A percentile compares a stretch with the other conserved stretches of the same genome.
phyloP scores from a whole-genome alignment of 2,113 vertebrate species.

The Peromyscus maniculatus region DNA sequence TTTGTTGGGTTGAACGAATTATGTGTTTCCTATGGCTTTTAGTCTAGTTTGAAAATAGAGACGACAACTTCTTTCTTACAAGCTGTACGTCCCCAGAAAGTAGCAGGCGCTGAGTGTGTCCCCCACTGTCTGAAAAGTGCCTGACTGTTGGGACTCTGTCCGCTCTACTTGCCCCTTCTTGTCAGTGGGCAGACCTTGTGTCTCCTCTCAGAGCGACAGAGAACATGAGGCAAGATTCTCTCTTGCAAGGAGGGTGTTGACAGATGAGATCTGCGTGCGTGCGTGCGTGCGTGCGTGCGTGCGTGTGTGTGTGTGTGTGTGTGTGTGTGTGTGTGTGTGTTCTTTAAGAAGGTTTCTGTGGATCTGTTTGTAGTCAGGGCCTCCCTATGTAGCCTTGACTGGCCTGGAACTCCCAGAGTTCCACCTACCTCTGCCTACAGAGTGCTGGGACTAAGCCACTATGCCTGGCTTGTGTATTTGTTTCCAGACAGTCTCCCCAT shows the following conservation, averaged over 20 bases:
- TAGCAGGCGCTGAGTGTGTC: neutral
- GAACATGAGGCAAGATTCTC: neutral
- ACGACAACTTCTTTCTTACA: neutral
- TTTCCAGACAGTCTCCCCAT: neutral
- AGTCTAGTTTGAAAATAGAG: neutral
- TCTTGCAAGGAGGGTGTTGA: neutral
- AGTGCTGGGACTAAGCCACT: neutral
- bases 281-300: neutral
- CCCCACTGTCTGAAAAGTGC: neutral
- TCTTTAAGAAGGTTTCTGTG: neutral
- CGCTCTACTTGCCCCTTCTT: neutral
- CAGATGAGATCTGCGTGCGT: neutral
- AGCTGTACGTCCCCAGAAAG: neutral
- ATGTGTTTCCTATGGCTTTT: neutral
- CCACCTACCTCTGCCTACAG: neutral
- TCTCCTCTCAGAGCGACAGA: neutral
- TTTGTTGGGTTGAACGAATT: neutral
- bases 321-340: neutral
- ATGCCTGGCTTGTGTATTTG: neutral
- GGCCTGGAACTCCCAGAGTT: neutral
- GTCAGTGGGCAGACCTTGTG: neutral
- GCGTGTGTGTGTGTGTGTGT: neutral
- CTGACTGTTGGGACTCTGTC: rapidly evolving
- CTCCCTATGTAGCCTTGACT: neutral
- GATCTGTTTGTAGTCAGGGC: neutral